Base-by-base conservation (phyloP, 1,140 invertebrate species). In the Zelostemma sp. region DNA sequence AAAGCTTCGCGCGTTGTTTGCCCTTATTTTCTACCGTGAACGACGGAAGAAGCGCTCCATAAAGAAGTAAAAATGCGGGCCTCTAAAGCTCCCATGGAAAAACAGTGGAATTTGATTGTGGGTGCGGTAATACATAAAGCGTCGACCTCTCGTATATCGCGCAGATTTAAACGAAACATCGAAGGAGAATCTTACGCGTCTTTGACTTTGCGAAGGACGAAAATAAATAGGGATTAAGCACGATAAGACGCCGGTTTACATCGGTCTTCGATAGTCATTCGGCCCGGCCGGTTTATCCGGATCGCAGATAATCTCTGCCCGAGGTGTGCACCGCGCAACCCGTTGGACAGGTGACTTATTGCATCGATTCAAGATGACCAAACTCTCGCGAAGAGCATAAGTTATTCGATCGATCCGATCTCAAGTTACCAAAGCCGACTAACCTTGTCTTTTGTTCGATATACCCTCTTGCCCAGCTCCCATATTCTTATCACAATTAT, bases 281-380 rank as follows among this genome's bases (percentile, higher is more conserved):
- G 72, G 58, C 71, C 35, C 46, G 72, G 66, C 81, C 77, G 77
- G 80, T 82, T 82, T 81, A 80, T 79, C 78, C 80, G 74, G 77
- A 81, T 81, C 75, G 75, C 71, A 78, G 76, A 82, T 82, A 83
- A 84, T 84, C 80, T 75, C 54, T 68, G 58, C 75, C 73, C 43
- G 72, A 74, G 72, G 78, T 73, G 64, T 72, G 58, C 59, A 55
- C 54, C 58, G 65, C 55, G 66, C 65, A 70, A 70, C 48, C 74
- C 72, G 72, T 73, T 61, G 71, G 74, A 76, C 79, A 80, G 77
- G 76, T 83, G 81, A 83, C 78, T 81, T 83, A 81, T 83, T 78
- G 77, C 76, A 68, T 75, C 74, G 74, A 80, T 80, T 80, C 75
- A 74, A 74, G 74, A 78, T 71, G 73, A 68, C 69, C 73, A 68